Percentiles rank a stretch among this genome's conserved stretches.
These are phyloP conservation scores for Pseudochromis fuscus DNA, from an alignment of 2,797 vertebrate species.

Conservation along the genomic window DNA sequence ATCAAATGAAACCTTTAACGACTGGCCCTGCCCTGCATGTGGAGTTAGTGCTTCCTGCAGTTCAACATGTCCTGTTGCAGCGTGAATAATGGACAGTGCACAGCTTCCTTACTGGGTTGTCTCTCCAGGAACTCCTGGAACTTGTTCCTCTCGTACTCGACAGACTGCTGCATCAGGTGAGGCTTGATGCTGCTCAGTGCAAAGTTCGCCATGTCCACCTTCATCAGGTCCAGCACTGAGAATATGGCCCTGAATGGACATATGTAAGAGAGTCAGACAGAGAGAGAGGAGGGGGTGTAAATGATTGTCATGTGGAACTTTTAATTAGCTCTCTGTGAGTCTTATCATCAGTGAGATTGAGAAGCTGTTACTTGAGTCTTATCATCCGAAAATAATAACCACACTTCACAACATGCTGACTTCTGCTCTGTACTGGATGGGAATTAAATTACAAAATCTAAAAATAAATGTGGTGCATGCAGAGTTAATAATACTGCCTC, in stretches of 20 bases:
- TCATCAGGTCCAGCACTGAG: slow-evolving; percentile 95
- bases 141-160: slow-evolving; percentile 96
- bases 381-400: background rate
- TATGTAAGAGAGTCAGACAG: background rate
- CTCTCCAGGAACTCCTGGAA: slow-evolving; percentile 96
- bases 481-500: slow-evolving; percentile 8
- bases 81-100: too few species aligned
- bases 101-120: slow-evolving; percentile 90
- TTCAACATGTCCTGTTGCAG: too few species aligned
- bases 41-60: too few species aligned
- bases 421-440: slow-evolving; percentile 12
- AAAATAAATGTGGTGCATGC: slow-evolving; percentile 33
- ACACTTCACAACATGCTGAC: background rate
- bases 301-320: background rate
- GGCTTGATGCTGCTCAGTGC: slow-evolving; percentile 93
- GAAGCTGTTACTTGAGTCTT: slow-evolving; percentile 3
- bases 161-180: slow-evolving; percentile 96
- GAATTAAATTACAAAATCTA: slow-evolving; percentile 37
- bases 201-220: slow-evolving; percentile 98
- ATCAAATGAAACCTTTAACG: too few species aligned
- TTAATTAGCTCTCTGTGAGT: slow-evolving; percentile 1
- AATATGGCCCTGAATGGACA: slow-evolving; percentile 90
- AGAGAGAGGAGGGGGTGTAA: background rate
- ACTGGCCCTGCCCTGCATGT: too few species aligned
- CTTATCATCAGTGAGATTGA: background rate